Evolutionary conservation across 2,797 vertebrate genomes (phyloP), one percentile per base, ranked within the genome.

Genomic region (Crypturellus tataupa): DNA sequence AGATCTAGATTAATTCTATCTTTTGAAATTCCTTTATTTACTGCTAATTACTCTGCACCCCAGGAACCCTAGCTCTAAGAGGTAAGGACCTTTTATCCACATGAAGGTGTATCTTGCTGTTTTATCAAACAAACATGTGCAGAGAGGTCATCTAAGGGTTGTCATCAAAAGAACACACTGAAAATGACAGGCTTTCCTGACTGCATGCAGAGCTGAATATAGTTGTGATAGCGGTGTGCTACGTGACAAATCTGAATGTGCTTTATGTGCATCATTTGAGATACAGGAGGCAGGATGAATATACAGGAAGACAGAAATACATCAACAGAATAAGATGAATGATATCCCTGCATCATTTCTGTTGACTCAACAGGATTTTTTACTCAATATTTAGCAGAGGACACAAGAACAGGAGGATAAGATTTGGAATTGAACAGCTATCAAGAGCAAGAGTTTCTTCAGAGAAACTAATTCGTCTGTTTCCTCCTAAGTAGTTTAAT

Each of bases 221-320:
- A 17, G 15, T 11, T 1, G 0, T 7, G 39, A 40, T 39, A 27
- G 17, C 39, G 2, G 8, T 4, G 25, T 15, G 29, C 47, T 46
- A 9, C 1, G 0, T 7, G 3, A 46, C 47, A 49, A 56, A 47
- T 12, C 31, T 51, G n/a, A 6, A 10, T 8, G 2, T 6, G 13
- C 13, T 55, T 31, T 31, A 12, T 7, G 16, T 18, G 9, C 10
- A 15, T 44, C 31, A 29, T 8, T 35, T 1, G 4, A 63, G 46
- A 16, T 7, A 35, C 5, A 33, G 31, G 12, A 29, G 40, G 39
- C 40, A 49, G 40, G 31, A 35, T 25, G 40, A 40, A 17, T 25
- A 4, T 2, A 9, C 25, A 63, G 31, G 64, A 49, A 70, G 35
- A 35, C 13, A 35, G 42, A 63, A 63, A 76, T 27, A 27, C 13